Evolutionary conservation across 2,113 vertebrate genomes (phyloP), one percentile per base, ranked within the genome.

Genomic region (Alouatta palliata): DNA sequence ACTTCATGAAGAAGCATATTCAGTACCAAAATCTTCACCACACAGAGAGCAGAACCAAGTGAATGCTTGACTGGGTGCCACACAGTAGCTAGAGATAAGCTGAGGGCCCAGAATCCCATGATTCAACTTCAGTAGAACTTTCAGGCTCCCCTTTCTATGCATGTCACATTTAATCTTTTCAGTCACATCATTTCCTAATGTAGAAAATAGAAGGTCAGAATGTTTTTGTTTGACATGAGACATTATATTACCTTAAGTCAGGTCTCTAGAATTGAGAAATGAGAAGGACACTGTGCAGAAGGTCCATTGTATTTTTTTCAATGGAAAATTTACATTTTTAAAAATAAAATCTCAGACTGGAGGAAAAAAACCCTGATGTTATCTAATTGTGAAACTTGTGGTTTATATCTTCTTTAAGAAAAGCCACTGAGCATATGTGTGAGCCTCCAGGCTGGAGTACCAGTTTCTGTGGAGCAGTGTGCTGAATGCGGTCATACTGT

Each of bases 131-230:
- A 43, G 54, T 1, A 20, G 16, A 37, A 27, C 0, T 13, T 56
- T 6, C 30, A 0, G 17, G 30, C 12, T 35, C 40, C 32, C 7
- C 27, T 81, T 93, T 43, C 40, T 6, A 2, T 4, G 16, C 13
- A 8, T 10, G 85, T 83, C 91, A 82, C 73, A 71, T 43, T 79
- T 71, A 52, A 77, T 92, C 81, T 92, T 91, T 58, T 13, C 9
- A 37, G 85, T 85, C 43, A 85, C 25, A 47, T 35, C 49, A 49
- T 54, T 71, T 87, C 49, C 86, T 75, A 27, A 5, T 2, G 23
- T 45, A 52, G 52, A 95, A 87, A 94, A 95, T 12, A 52, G 86
- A 75, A 93, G 40, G 58, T 94, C 80, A 79, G 92, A 95, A 94
- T 86, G 91, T 94, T 94, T 94, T 92, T 84, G 89, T 91, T 87